Conservation (phyloP, 2,113 vertebrate species). For the Microtus ochrogaster region DNA sequence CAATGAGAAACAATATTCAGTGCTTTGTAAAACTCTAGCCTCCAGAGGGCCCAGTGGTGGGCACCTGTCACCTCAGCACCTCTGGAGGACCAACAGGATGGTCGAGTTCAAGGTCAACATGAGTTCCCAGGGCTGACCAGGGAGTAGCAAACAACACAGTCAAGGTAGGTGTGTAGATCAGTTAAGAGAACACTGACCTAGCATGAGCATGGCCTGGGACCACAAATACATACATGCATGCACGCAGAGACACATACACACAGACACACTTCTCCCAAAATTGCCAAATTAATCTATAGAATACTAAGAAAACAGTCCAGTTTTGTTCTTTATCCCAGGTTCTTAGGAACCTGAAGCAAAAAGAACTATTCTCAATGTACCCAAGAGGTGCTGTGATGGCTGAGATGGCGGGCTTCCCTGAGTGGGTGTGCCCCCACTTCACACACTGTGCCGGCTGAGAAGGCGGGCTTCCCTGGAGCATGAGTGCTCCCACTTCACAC, state of each 20-base stretch:
- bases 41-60: not conserved
- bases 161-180: not conserved
- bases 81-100: not conserved
- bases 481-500: too few species aligned
- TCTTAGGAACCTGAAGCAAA: not conserved
- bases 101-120: not conserved
- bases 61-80: not conserved
- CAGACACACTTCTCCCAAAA: not conserved
- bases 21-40: not conserved
- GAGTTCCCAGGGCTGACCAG: not conserved
- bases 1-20: conserved; percentile 16
- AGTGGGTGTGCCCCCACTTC: too few species aligned
- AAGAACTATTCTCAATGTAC: not conserved
- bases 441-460: too few species aligned
- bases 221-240: not conserved
- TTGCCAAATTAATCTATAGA: not conserved
- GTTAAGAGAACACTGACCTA: not conserved
- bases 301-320: not conserved
- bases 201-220: not conserved
- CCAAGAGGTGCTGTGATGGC: not conserved
- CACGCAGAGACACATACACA: not conserved
- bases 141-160: not conserved
- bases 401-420: not conserved
- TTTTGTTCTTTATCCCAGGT: not conserved
- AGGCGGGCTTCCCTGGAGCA: not conserved